A percentile compares a stretch with the other conserved stretches of the same genome.
phyloP scores from a whole-genome alignment of 2,888 invertebrate genomes.

The Lasioglossum lativentre region DNA sequence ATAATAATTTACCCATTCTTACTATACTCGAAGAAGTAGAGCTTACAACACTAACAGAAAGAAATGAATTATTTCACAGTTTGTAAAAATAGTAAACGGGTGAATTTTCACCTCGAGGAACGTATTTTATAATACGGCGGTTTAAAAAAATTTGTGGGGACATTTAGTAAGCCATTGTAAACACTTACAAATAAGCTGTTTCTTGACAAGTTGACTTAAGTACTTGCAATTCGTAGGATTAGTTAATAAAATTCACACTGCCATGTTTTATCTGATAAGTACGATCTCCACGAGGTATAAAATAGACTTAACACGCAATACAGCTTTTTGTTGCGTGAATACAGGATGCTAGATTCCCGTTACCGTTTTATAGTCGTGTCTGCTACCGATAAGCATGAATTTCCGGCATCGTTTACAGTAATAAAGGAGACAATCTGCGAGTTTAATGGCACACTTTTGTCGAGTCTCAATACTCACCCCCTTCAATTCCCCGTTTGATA shows the following conservation, averaged over 20 bases:
- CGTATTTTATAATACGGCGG: too few species aligned
- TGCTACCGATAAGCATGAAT: slow-evolving; percentile 6
- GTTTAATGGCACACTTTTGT: background rate
- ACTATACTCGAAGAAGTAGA: too few species aligned
- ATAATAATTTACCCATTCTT: too few species aligned
- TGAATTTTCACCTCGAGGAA: too few species aligned
- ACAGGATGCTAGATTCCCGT: background rate
- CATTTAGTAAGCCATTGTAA: background rate
- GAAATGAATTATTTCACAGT: too few species aligned
- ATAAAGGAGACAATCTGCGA: background rate
- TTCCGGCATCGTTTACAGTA: background rate
- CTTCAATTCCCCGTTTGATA: too few species aligned
- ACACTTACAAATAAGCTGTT: background rate
- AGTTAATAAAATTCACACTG: background rate
- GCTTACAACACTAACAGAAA: too few species aligned
- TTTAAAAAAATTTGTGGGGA: background rate
- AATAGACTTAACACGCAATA: slow-evolving; percentile 9
- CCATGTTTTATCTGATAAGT: background rate
- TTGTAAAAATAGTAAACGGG: too few species aligned
- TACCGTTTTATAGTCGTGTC: background rate
- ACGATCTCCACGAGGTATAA: background rate
- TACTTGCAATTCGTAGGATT: background rate
- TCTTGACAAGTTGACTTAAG: background rate
- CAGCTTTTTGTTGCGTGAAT: slow-evolving; percentile 2
- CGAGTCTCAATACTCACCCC: background rate